Conservation (phyloP, 2,888 invertebrate genomes). For the Pyrrhosoma nymphula region DNA sequence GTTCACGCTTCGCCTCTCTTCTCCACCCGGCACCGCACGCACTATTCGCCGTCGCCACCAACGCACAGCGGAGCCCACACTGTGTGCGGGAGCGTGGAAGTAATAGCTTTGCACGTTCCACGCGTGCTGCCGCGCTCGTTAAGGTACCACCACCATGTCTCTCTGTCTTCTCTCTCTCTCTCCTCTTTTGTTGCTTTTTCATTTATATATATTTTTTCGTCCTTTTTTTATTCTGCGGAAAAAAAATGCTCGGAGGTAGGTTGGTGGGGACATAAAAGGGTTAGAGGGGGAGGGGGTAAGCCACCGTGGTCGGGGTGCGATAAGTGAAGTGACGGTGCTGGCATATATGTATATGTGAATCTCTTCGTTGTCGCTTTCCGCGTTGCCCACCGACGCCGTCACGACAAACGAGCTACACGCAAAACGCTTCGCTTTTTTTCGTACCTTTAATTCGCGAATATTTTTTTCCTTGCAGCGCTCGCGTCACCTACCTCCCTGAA, state of each 20-base stretch:
- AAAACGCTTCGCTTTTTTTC: not conserved
- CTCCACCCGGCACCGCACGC: not conserved
- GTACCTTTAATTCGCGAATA: not conserved
- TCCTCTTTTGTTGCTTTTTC: not conserved
- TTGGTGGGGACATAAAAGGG: not conserved
- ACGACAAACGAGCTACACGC: not conserved
- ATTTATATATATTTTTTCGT: not conserved
- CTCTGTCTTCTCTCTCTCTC: not conserved
- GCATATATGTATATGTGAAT: not conserved
- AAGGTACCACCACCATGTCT: not conserved
- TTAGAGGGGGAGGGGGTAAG: not conserved
- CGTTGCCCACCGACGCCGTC: not conserved
- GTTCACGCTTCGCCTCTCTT: not conserved
- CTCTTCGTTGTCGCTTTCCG: not conserved
- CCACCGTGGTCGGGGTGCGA: not conserved
- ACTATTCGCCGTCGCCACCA: not conserved
- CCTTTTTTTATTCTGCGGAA: not conserved
- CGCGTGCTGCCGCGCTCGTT: constrained; percentile 29
- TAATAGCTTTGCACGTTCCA: constrained; percentile 4
- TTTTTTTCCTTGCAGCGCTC: not conserved
- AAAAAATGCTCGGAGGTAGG: not conserved
- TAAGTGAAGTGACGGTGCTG: not conserved
- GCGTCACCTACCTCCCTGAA: not conserved
- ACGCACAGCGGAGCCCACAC: not conserved
- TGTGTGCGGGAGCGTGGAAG: not conserved